Base-by-base conservation (phyloP, 2,888 invertebrate genomes). In the Rhodophaea formosa region DNA sequence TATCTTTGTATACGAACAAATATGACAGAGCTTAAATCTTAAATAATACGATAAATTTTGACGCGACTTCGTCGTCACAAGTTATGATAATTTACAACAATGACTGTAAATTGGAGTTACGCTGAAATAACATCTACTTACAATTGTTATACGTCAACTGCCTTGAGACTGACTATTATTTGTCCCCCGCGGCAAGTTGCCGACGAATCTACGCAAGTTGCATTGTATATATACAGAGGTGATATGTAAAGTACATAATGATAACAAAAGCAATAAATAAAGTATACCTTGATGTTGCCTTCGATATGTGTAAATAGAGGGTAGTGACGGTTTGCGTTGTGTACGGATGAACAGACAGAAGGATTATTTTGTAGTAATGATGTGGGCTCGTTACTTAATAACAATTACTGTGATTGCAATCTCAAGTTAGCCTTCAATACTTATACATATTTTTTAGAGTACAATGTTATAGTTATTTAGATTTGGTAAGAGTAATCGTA, bases 391-490 rank as follows among this genome's bases (percentile, higher is more conserved):
- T 88, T 88, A 89, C 88, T 87, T 87, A 84, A 87, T 84, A 88
- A 89, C 86, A 86, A 87, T 84, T 86, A 90, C 90, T 90, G 90
- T 91, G 90, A 91, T 91, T 88, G 86, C 84, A 90, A 86, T 89
- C 88, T 89, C 88, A 88, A 86, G 86, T 86, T 90, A 91, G 90
- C 90, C 90, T 91, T 91, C 90, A 85, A 89, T 88, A 89, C 89
- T 90, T 89, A 90, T 90, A 90, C 90, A 90, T 90, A 90, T 90
- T 89, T 90, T 91, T 89, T 89, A 90, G 90, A 90, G 90, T 90
- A 91, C 89, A 90, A 91, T 90, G 88, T 91, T 90, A 90, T 87
- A 88, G 88, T 88, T 88, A 89, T 88, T 86, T 90, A 89, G 88
- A 84, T 84, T 84, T 79, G 70, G 77, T 89, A 89, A 88, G 88